Percentiles rank a stretch among this genome's conserved stretches.
These are phyloP conservation scores for Vulpes lagopus DNA, from an alignment of 2,113 vertebrate genomes.

Conservation along the genomic window DNA sequence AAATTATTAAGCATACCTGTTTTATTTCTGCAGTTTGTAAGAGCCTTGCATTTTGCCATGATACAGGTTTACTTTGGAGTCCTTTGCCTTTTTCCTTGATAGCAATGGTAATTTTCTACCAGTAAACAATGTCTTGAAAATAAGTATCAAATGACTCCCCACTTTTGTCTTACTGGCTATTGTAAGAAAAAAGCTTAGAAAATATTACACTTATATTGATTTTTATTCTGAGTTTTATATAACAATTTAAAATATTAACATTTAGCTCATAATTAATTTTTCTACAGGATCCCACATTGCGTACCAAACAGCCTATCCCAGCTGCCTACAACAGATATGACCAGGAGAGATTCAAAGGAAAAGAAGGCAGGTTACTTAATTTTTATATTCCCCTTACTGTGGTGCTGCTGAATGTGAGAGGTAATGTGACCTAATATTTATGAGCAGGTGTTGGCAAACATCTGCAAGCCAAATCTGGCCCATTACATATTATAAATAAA, in stretches of 20 bases:
- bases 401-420: not conserved
- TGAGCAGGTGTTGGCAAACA: not conserved
- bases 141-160: not conserved
- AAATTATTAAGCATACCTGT: not conserved
- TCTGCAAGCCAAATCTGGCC: not conserved
- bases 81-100: not conserved
- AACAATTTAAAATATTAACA: not conserved
- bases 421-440: not conserved
- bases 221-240: constrained; percentile 16
- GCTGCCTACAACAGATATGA: constrained; percentile 99
- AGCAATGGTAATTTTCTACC: not conserved
- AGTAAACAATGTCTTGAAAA: not conserved
- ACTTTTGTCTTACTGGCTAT: not conserved
- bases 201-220: not conserved
- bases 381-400: not conserved
- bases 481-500: not conserved
- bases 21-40: not conserved
- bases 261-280: constrained; percentile 3
- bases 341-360: constrained; percentile 99
- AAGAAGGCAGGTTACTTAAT: constrained; percentile 93
- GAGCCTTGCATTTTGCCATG: not conserved
- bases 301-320: constrained; percentile 96
- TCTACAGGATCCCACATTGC: constrained; percentile 93
- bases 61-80: not conserved
- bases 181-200: not conserved